These are phyloP conservation scores for Leucopternis melanops DNA, from an alignment of 2,113 vertebrate species.

Conservation along the genomic window DNA sequence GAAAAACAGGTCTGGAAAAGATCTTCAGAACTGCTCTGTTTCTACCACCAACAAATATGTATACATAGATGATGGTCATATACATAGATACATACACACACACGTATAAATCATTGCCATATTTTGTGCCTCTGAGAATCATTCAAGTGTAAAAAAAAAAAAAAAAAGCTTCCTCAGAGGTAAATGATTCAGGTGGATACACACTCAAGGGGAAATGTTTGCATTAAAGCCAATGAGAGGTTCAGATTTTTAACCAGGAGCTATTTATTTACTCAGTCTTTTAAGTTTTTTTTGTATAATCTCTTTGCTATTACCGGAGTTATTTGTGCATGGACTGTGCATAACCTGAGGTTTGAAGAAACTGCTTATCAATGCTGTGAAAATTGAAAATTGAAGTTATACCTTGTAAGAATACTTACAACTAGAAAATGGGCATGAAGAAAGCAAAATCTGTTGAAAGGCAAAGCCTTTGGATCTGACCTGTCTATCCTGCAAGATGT, in stretches of 20 bases:
- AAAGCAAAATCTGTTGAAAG: not conserved
- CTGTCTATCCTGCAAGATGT: not conserved
- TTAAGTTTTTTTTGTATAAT: not conserved
- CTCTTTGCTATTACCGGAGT: not conserved
- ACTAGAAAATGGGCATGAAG: not conserved
- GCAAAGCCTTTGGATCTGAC: not conserved
- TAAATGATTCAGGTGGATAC: not conserved
- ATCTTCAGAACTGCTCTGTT: not conserved
- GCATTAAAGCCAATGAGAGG: not conserved
- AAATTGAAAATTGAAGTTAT: not conserved
- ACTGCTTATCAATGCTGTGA: not conserved
- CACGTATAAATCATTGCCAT: not conserved
- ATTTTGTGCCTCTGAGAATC: not conserved
- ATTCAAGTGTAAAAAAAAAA: not conserved
- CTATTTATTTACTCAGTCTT: not conserved
- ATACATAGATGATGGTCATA: rapidly evolving
- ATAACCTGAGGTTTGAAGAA: not conserved
- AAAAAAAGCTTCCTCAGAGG: rapidly evolving
- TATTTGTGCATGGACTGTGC: not conserved
- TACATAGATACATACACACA: no score
- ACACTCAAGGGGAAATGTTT: not conserved
- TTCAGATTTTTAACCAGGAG: not conserved
- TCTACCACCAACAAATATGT: not conserved
- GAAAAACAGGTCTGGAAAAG: not conserved
- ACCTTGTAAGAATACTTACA: not conserved